Evolutionary conservation across 2,888 invertebrate genomes (phyloP).

Genomic region (Acronicta psi): DNA sequence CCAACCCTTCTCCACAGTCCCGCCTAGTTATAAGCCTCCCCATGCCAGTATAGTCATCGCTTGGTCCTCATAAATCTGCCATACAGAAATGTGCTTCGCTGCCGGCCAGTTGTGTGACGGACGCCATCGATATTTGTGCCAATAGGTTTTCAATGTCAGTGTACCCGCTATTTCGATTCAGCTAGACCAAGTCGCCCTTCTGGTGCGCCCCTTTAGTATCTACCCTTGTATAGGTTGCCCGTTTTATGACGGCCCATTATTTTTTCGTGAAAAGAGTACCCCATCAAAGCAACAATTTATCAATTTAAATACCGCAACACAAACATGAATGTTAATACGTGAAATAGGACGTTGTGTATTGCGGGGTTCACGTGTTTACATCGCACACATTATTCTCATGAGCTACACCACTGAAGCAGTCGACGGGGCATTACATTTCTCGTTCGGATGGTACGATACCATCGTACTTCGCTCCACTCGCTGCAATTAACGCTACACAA

Average conservation of each 20-base stretch:
- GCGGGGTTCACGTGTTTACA: conserved; percentile 62
- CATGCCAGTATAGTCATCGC: conserved; percentile 75
- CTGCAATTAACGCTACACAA: conserved; percentile 87
- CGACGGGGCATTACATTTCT: conserved; percentile 76
- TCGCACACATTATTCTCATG: conserved; percentile 66
- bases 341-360: conserved; percentile 55
- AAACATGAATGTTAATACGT: conserved; percentile 61
- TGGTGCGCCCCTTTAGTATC: conserved; percentile 66
- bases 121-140: conserved; percentile 78
- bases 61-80: conserved; percentile 86
- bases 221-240: conserved; percentile 59
- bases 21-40: conserved; percentile 75
- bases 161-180: conserved; percentile 67
- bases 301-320: conserved; percentile 58
- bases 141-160: conserved; percentile 79
- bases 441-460: conserved; percentile 80
- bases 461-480: conserved; percentile 83
- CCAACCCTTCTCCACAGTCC: conserved; percentile 71
- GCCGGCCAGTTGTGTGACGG: conserved; percentile 73
- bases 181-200: conserved; percentile 64
- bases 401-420: conserved; percentile 61
- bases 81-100: conserved; percentile 82
- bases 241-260: conserved; percentile 64
- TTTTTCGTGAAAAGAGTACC: conserved; percentile 59
- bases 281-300: conserved; percentile 61